Base-by-base conservation (phyloP, 1,140 invertebrate species). In the Arctopsyche grandis region DNA sequence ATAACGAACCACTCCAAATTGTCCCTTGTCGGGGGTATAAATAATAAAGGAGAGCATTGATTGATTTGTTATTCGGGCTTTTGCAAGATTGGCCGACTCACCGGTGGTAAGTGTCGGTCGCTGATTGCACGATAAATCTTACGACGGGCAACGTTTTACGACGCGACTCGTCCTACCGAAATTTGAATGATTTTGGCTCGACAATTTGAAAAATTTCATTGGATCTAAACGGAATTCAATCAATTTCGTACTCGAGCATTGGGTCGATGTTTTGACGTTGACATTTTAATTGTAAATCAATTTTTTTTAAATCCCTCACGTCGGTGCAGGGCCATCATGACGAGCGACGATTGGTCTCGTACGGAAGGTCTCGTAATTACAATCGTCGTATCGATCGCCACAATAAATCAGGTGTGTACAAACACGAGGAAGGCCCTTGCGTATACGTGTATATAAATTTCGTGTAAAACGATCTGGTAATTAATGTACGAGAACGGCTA, bases 121-220 rank as follows among this genome's bases (percentile, higher is more conserved):
- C 29, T 78, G 77, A 78, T 78, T 78, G 77, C 66, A 21, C 69
- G 66, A 78, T 78, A 78, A 78, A 78, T 78, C 77, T 78, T 26
- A 4, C 44, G n/a, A 29, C 16, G 26, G 43, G 10, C 19, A 22
- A 56, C 43, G 22, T 48, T 58, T 19, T 75, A 19, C 29, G 69
- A 75, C 48, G 43, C 29, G 9, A 9, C 29, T 19, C 43, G 73
- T 75, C 73, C 52, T 12, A 14, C 16, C 48, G 48, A 52, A 52
- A 38, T 38, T 52, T 16, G 48, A 52, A 52, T 4, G 16, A 46
- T 46, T 46, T 7, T 7, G 44, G 48, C 10, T 52, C 48, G 48
- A 52, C 12, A 3, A 16, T 46, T 46, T 52, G 16, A 52, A 52
- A 52, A 38, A 38, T 38, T 38, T 38, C 21, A 19, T 19, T 10